Base-by-base conservation (phyloP, 2,113 vertebrate species). In the Chloropsis hardwickii region DNA sequence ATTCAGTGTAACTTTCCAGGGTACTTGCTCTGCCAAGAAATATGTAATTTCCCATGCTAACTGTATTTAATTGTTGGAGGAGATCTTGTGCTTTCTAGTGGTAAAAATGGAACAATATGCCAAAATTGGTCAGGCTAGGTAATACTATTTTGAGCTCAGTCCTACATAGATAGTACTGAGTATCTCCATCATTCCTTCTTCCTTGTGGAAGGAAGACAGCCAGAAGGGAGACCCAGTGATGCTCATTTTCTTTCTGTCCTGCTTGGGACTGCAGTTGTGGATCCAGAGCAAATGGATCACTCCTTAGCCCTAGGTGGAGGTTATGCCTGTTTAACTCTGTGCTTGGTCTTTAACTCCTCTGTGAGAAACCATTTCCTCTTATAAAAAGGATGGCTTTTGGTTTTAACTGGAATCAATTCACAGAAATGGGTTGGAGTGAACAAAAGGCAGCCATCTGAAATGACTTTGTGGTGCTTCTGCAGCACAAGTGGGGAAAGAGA, bases 1-100 rank as follows among this genome's bases (percentile, higher is more conserved):
- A 86, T 92, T 92, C 95, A 94, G 87, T 94, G 81, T 96, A 96
- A 96, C 90, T 95, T 97, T 95, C 94, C 91, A 95, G 95, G 64
- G 33, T 97, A 69, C 83, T 90, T 92, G 73, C 50, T 92, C 39
- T 97, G 94, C 95, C 96, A 97, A 97, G 94, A 95, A 97, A 94
- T 93, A 91, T 93, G 95, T 87, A 95, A 95, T 97, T 97, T 97
- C 89, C 94, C 85, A 89, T 83, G 84, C 92, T 95, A 86, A 88
- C 92, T 90, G 76, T 94, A 56, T 88, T 80, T 94, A 92, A 73
- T 80, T 28, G 21, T 81, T 96, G 72, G 23, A 22, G 82, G 58
- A 71, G 79, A 54, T 95, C 88, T 95, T 53, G 29, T 79, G 83
- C 62, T 95, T 87, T 97, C 89, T 86, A 64, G 60, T 72, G 82